Conservation (phyloP, 1,140 invertebrate species). For the Ptiloglossa arizonensis region DNA sequence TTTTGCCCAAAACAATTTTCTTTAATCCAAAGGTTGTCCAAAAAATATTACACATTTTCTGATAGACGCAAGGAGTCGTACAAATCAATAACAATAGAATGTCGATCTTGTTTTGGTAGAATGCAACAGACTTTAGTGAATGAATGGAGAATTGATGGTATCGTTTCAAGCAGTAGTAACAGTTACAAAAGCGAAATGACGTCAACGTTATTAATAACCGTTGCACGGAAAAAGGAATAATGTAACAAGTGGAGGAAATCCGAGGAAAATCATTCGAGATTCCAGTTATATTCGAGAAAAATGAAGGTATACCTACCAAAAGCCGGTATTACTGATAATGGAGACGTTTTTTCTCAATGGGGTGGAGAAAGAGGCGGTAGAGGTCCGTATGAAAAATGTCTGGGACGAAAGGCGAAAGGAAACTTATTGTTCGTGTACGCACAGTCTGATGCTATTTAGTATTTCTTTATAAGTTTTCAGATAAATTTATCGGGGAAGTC, state of each 20-base stretch:
- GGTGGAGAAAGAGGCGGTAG: not conserved
- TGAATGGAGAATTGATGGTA: too few relatives aligned
- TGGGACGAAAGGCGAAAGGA: not conserved
- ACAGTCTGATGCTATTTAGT: not conserved
- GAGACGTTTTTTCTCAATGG: conserved; percentile 12
- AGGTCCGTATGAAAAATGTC: not conserved
- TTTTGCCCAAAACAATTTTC: too few relatives aligned
- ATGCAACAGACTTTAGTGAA: too few relatives aligned
- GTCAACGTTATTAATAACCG: too few relatives aligned
- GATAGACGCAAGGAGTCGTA: too few relatives aligned
- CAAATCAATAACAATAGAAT: too few relatives aligned
- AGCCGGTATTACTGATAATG: conserved; percentile 16
- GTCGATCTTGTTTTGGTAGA: too few relatives aligned
- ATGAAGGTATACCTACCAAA: not conserved
- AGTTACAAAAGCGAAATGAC: too few relatives aligned
- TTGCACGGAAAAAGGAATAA: too few relatives aligned
- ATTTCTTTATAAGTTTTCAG: not conserved
- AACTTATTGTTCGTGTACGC: not conserved
- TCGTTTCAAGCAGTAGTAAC: too few relatives aligned
- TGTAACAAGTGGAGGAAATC: not conserved
- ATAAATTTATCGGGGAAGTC: not conserved
- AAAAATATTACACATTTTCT: too few relatives aligned
- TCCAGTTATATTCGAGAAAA: not conserved
- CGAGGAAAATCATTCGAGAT: not conserved
- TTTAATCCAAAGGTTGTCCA: too few relatives aligned